Conservation (phyloP, 1,140 invertebrate genomes). For the Pemphigus obesinymphae region DNA sequence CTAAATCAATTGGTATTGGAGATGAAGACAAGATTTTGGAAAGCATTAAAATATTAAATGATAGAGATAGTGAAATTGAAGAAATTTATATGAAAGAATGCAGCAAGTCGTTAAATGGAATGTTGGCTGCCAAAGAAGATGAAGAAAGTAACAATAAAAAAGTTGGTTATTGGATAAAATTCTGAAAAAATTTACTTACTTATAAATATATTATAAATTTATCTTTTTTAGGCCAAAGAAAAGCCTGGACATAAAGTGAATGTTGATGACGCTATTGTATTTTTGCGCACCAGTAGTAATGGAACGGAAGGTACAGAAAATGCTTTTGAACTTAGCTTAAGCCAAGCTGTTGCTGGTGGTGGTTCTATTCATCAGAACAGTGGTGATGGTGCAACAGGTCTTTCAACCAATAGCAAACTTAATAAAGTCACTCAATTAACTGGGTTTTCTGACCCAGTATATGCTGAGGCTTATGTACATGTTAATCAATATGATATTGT, state of each 20-base stretch:
- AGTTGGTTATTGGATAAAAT: constrained; percentile 46
- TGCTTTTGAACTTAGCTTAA: constrained; percentile 92
- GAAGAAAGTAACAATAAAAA: constrained; percentile 62
- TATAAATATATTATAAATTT: background rate
- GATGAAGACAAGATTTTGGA: constrained; percentile 86
- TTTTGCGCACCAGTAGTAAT: constrained; percentile 69
- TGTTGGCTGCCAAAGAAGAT: constrained; percentile 78
- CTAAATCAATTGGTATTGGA: constrained; percentile 86
- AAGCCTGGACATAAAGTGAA: constrained; percentile 70
- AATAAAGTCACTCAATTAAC: constrained; percentile 96
- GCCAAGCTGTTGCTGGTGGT: constrained; percentile 75
- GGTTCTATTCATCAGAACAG: constrained; percentile 33
- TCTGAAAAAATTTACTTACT: background rate
- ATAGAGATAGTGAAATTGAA: constrained; percentile 64
- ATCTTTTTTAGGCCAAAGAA: constrained; percentile 57
- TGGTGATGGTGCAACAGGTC: constrained; percentile 39
- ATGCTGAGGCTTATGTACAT: constrained; percentile 97
- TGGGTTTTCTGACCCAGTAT: constrained; percentile 99
- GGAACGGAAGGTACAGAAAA: constrained; percentile 64
- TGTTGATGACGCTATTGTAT: constrained; percentile 81
- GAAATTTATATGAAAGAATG: constrained; percentile 76
- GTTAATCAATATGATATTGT: constrained; percentile 99
- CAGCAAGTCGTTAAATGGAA: constrained; percentile 72
- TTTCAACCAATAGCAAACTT: constrained; percentile 58
- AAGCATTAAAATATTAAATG: constrained; percentile 74